Conservation (phyloP, 2,888 invertebrate genomes). For the Thumatha senex region DNA sequence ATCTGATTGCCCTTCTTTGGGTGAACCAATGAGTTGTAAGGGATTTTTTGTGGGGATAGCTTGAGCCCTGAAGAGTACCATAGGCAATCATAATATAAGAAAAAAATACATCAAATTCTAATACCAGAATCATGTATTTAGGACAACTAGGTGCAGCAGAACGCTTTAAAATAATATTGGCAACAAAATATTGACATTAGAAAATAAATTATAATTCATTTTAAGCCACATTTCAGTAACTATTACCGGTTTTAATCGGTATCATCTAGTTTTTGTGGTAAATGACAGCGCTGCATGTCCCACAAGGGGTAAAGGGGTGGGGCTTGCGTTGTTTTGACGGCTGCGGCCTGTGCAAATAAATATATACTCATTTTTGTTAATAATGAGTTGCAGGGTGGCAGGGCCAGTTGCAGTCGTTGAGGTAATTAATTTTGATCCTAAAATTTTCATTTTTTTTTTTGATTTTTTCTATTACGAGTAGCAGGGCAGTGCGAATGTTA, state of each 20-base stretch:
- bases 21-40: no score
- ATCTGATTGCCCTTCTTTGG: no score
- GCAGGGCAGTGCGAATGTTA: no score
- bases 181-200: background rate
- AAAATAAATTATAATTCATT: conserved; percentile 4
- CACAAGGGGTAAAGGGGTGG: conserved; percentile 23
- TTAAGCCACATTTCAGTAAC: conserved; percentile 19
- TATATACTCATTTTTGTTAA: conserved; percentile 80
- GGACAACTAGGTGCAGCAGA: no score
- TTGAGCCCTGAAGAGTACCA: no score
- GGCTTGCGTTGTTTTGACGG: conserved; percentile 66
- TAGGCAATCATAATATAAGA: no score
- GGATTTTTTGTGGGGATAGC: no score
- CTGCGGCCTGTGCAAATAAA: conserved; percentile 65
- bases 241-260: conserved; percentile 51
- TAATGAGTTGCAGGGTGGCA: conserved; percentile 65
- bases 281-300: conserved; percentile 52
- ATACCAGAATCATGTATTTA: no score
- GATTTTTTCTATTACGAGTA: no score
- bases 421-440: background rate
- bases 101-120: no score
- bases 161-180: no score
- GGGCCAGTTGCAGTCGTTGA: conserved; percentile 8
- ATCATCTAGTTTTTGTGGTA: conserved; percentile 79
- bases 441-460: no score